Evolutionary conservation across 2,888 invertebrate species (phyloP).

Genomic region (Chrysomela aeneicollis): DNA sequence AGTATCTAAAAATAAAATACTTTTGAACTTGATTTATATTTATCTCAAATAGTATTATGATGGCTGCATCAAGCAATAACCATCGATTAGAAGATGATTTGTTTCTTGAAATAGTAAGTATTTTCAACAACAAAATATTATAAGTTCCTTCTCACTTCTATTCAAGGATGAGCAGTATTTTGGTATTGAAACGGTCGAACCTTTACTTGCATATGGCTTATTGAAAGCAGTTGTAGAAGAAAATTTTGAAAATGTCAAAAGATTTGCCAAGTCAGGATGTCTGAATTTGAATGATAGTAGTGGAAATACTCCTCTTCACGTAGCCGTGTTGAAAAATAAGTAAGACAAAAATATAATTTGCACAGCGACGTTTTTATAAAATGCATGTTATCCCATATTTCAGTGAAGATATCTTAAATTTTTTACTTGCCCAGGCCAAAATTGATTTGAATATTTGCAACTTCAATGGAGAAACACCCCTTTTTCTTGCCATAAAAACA

Average conservation of each 20-base stretch:
- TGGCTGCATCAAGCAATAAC: slow-evolving; percentile 5
- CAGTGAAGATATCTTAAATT: slow-evolving; percentile 46
- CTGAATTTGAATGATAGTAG: slow-evolving; percentile 47
- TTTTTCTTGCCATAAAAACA: slow-evolving; percentile 42
- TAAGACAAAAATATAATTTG: slow-evolving; percentile 33
- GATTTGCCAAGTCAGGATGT: slow-evolving; percentile 38
- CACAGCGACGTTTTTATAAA: neutral
- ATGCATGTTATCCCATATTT: slow-evolving; percentile 28
- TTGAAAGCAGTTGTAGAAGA: slow-evolving; percentile 42
- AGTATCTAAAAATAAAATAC: neutral
- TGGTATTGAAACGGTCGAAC: slow-evolving; percentile 27
- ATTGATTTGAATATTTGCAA: slow-evolving; percentile 45
- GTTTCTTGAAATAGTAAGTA: slow-evolving; percentile 38
- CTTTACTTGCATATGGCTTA: slow-evolving; percentile 40
- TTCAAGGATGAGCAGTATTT: slow-evolving; percentile 33
- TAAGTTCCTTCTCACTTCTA: neutral
- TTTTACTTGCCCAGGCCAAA: slow-evolving; percentile 41
- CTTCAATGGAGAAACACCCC: slow-evolving; percentile 47
- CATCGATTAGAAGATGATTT: slow-evolving; percentile 33
- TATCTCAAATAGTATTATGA: slow-evolving; percentile 20
- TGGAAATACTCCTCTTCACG: slow-evolving; percentile 50
- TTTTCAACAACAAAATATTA: neutral
- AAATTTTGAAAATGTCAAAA: slow-evolving; percentile 42
- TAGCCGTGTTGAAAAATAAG: slow-evolving; percentile 46
- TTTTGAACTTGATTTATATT: neutral